phyloP scores from a whole-genome alignment of 1,140 invertebrate species.

The Nephila pilipes region DNA sequence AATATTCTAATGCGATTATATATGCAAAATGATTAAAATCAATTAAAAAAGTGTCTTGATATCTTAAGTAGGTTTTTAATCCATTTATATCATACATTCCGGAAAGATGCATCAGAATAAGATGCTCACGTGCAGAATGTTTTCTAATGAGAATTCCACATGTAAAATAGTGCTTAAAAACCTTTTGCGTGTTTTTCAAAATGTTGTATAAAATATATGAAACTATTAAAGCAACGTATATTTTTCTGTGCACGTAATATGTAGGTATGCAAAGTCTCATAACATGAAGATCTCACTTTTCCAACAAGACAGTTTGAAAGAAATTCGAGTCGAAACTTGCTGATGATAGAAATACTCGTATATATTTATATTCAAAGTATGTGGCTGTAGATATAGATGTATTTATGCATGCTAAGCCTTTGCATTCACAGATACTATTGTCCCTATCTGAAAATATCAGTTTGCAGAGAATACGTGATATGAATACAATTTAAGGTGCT shows the following conservation, averaged over 20 bases:
- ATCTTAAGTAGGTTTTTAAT: too few species aligned
- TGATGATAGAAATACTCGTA: background rate
- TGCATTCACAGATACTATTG: background rate
- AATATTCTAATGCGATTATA: too few species aligned
- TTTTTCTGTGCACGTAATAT: background rate
- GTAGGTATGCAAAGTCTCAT: background rate
- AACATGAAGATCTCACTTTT: background rate
- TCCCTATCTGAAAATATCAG: conserved; percentile 15
- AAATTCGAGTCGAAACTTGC: background rate
- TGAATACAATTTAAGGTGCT: background rate
- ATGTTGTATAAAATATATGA: background rate
- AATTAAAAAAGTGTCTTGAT: too few species aligned
- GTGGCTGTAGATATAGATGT: background rate
- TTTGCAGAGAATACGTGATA: conserved; percentile 17
- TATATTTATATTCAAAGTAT: background rate
- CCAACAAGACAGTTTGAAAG: background rate
- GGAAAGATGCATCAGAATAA: too few species aligned
- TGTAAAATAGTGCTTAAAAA: background rate
- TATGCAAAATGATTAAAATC: too few species aligned
- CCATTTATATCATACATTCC: too few species aligned
- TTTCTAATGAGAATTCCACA: background rate
- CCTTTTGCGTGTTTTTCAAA: background rate
- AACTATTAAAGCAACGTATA: background rate
- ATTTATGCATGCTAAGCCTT: background rate
- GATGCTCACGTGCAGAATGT: too few species aligned